Base-by-base conservation (phyloP, 2,113 vertebrate genomes). In the Cervus canadensis region DNA sequence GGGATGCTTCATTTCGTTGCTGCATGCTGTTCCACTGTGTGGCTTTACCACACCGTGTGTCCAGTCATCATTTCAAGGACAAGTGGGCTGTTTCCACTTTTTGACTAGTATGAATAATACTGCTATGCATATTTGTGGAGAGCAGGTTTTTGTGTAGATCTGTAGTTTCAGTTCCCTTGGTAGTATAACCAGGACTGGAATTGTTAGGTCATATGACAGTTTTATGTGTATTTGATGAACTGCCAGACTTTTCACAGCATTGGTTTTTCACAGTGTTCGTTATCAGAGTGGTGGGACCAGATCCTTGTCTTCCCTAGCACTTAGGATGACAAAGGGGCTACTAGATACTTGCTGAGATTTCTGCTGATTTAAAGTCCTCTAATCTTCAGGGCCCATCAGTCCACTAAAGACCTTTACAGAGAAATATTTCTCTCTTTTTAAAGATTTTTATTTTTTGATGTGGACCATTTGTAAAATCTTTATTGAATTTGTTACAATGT, bases 51-150 rank as follows among this genome's bases (percentile, higher is more conserved):
- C 6, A 13, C 13, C 30, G 1, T 60, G 59, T 59, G 13, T 9
- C 40, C 26, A 19, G 19, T 59, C 45, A 21, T 28, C 45, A 10
- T 25, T 7, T 25, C 16, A 30, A 13, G 8, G 36, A 33, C 50
- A 76, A 26, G 23, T 81, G 43, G 19, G 45, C 19, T 67, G 45
- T 16, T 52, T 76, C 94, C 76, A 48, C 7, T 48, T 56, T 45
- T 81, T 64, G 30, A 36, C 16, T 28, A 9, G 4, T 19, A 13
- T 45, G 50, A 91, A 15, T 26, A 21, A n/a, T 11, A 12, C 56
- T 3, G 8, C 56, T 17, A 0, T 5, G 30, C 30, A 71, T 33
- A 36, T 11, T 33, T 71, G 0, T 4, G 7, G 1, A 23, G 25
- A 79, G 43, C 30, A 60, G 50, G 25, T 23, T 25, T 62, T n/a